Conservation (phyloP, 2,888 invertebrate species). For the Drosophila imparisetae region DNA sequence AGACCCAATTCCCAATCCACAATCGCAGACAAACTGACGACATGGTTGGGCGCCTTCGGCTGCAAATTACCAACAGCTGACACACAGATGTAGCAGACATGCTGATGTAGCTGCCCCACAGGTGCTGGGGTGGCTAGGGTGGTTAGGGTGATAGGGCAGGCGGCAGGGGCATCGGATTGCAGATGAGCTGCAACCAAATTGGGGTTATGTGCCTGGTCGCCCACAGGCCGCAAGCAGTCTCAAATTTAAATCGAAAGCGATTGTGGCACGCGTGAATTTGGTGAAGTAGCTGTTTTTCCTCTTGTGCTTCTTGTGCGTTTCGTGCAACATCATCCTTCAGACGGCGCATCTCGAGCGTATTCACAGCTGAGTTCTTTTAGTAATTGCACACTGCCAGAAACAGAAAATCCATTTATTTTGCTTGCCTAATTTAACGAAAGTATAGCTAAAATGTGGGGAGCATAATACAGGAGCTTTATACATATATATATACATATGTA, state of each 20-base stretch:
- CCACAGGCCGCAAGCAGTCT: slow-evolving; percentile 18
- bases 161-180: neutral
- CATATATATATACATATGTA: neutral
- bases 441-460: neutral
- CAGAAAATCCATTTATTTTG: neutral
- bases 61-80: slow-evolving; percentile 73
- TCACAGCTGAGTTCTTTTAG: slow-evolving; percentile 50
- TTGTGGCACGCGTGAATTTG: slow-evolving; percentile 5
- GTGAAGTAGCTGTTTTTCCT: neutral
- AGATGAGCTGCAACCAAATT: slow-evolving; percentile 43
- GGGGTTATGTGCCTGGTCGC: slow-evolving; percentile 66
- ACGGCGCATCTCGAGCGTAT: slow-evolving; percentile 48
- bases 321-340: slow-evolving; percentile 51
- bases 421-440: neutral
- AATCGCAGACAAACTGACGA: slow-evolving; percentile 60
- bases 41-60: slow-evolving; percentile 34
- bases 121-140: slow-evolving; percentile 23
- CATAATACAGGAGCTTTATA: neutral
- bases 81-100: slow-evolving; percentile 60
- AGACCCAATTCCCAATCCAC: neutral
- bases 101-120: slow-evolving; percentile 35
- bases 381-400: slow-evolving; percentile 50
- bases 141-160: slow-evolving; percentile 5
- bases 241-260: slow-evolving; percentile 1
- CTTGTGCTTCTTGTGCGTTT: neutral